Base-by-base conservation (phyloP, 1,140 invertebrate species). In the Dendrolimus punctatus region DNA sequence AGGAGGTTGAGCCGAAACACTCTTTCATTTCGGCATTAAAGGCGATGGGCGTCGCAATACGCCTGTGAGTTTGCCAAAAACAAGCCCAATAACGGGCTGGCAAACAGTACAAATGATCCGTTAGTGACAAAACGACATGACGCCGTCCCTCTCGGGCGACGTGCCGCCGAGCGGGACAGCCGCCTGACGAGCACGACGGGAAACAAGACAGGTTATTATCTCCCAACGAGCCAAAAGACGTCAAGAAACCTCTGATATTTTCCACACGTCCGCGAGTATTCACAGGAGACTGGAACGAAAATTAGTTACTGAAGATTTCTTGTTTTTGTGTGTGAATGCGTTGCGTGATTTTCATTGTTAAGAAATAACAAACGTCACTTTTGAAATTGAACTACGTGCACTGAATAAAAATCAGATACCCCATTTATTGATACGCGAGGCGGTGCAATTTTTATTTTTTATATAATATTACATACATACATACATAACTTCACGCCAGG, bases 191-290 rank as follows among this genome's bases (percentile, higher is more conserved):
- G 69, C 65, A 66, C 65, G 71, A 73, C 71, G 58, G 71, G 70
- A 77, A 84, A 80, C 76, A 83, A 81, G 80, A 83, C 81, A 85
- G 76, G 78, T 81, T 83, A 83, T 85, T 85, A 85, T 82, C 74
- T 80, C 73, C 55, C 72, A 73, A 74, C 71, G 68, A 77, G 68
- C 69, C 73, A 70, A 66, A 74, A 73, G 65, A 79, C 68, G 71
- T 71, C 62, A 66, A 53, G 62, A 71, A 68, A 66, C 68, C 72
- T 76, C 76, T 68, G 68, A 81, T 84, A 85, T 83, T 83, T 85
- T 84, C 77, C 73, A 82, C 82, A 82, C 82, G 82, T 84, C 68
- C 74, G 60, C 73, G 58, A 65, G 64, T 81, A 84, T 82, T 78
- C 80, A 70, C 82, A 56, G 57, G 82, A 85, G 82, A 80, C 69